Base-by-base conservation (phyloP, 2,797 vertebrate species). In the Hipposideros larvatus region DNA sequence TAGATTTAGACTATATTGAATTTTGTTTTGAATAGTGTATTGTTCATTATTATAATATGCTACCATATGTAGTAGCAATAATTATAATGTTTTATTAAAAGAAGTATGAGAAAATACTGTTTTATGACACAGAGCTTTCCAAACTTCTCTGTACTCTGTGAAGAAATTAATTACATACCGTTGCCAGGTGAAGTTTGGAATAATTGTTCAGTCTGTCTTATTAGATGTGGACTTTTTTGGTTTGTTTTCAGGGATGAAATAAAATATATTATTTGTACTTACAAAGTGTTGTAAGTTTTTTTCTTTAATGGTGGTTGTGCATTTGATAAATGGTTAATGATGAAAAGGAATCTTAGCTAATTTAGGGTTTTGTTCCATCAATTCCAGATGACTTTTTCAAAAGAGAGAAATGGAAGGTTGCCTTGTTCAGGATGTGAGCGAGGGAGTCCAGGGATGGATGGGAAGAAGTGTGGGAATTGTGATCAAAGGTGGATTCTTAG, bases 221-320 rank as follows among this genome's bases (percentile, higher is more conserved):
- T 11, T 94, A 96, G 83, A 86, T 95, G 83, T 96, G 83, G 65
- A 96, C 41, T 53, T 95, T 89, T 94, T 90, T 87, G 34, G 11
- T 86, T 91, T 96, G 63, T 96, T 97, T 97, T 96, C 96, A 97
- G 96, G 95, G 97, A 96, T 96, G 74, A 97, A 98, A 98, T 98
- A 98, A 98, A 98, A 96, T 96, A 71, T 89, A 91, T 97, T 89
- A 94, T 97, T 98, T 97, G 79, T 97, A 97, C 61, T 96, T 94
- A 92, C 15, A 83, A 59, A 90, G 43, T 93, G 75, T 87, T 84
- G 41, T 0, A 82, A 46, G 34, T 53, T 89, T 95, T 97, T 90
- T 93, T 80, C 21, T 91, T 92, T 85, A 77, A 43, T 89, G 51
- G 34, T 73, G 7, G 46, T 84, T 87, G 18, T 92, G 28, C n/a